phyloP scores from a whole-genome alignment of 1,140 invertebrate species.

The Eufriesea mexicana region DNA sequence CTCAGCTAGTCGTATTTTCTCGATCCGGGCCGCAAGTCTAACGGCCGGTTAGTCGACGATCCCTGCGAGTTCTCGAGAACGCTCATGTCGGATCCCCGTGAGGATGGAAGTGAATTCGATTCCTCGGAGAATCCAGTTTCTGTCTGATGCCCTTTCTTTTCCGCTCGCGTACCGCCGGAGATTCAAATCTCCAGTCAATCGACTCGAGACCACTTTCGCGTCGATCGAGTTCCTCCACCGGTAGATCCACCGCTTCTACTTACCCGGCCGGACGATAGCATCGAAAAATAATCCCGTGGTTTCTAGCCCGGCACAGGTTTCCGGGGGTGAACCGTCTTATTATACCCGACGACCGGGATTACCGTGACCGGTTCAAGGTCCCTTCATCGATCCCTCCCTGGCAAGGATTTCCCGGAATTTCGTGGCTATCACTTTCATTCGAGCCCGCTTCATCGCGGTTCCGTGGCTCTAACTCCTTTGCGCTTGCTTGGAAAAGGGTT shows the following conservation, averaged over 20 bases:
- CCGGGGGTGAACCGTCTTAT: slow-evolving; percentile 9
- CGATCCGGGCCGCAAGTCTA: slow-evolving; percentile 17
- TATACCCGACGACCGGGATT: slow-evolving; percentile 12
- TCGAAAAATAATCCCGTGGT: slow-evolving; percentile 41
- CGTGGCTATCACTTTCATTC: slow-evolving; percentile 17
- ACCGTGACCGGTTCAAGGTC: slow-evolving; percentile 35
- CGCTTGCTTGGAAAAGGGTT: fast-evolving
- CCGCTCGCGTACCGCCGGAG: slow-evolving; percentile 3
- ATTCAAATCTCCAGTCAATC: slow-evolving; percentile 54
- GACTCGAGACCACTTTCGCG: slow-evolving; percentile 53
- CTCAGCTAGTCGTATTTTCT: slow-evolving; percentile 11
- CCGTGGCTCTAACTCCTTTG: background rate
- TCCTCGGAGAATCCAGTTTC: slow-evolving; percentile 49
- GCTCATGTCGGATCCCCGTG: background rate
- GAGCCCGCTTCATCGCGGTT: background rate
- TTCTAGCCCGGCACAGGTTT: background rate
- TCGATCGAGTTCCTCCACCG: slow-evolving; percentile 1
- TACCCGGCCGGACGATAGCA: slow-evolving; percentile 33
- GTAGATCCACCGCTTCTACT: slow-evolving; percentile 4
- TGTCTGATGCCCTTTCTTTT: slow-evolving; percentile 47
- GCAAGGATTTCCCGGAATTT: slow-evolving; percentile 12
- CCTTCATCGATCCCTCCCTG: background rate
- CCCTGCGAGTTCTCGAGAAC: slow-evolving; percentile 32
- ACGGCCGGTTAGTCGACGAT: slow-evolving; percentile 36
- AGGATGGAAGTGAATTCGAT: slow-evolving; percentile 47